Base-by-base conservation (phyloP, 2,888 invertebrate genomes). In the Conchocele bisecta region DNA sequence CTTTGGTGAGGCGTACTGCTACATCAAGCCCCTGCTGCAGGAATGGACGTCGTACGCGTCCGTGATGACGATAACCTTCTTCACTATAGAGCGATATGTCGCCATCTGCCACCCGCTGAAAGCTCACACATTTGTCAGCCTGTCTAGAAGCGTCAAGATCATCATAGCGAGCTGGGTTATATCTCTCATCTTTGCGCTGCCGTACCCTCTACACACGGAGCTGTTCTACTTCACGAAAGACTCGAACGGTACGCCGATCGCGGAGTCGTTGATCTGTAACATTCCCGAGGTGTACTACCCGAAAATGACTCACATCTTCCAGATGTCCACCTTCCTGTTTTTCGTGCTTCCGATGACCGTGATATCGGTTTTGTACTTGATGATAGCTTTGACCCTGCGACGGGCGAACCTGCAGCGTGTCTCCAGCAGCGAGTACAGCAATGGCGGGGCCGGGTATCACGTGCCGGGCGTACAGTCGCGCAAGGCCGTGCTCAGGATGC, bases 91-190 rank as follows among this genome's bases (percentile, higher is more conserved):
- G 92, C 93, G 97, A 46, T 92, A 97, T 92, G 92, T 97, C 75
- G 97, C 97, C 29, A 97, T 97, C 87, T 97, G 97, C 89, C 95
- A 97, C 90, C 97, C 97, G 0, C 92, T 97, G 41, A 94, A 95
- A 87, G 93, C 95, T 68, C 95, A 96, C 91, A 94, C 95, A 44
- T 95, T 97, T 94, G 95, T 96, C 0, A 95, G 96, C 1, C 93
- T 96, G 33, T 94, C 95, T 56, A 92, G 97, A 24, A 96, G 96
- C 1, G 91, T 95, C 26, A 93, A 95, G 72, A 95, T 97, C 75
- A 95, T 97, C 41, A 95, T 97, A 75, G 95, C 97, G 41, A 92
- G 96, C 6, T 97, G 97, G 97, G 87, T 94, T 1, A 88, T 95
- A 11, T 95, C 96, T 0, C 93, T 96, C 39, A 66, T 95, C n/a